Evolutionary conservation across 2,888 invertebrate genomes (phyloP).

Genomic region (Blastobasis adustella): DNA sequence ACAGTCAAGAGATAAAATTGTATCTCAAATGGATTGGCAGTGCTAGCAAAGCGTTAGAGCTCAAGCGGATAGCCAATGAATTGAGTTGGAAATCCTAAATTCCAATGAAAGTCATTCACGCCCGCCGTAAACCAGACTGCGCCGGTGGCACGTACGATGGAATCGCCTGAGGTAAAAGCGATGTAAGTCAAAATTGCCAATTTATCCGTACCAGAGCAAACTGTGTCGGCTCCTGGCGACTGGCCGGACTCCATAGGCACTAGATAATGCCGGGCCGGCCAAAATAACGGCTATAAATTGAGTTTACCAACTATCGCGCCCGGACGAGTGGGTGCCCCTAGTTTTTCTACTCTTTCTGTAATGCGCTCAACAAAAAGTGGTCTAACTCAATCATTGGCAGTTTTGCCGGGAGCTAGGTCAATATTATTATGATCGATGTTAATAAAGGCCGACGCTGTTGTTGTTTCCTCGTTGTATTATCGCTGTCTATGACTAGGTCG

Average conservation of each 20-base stretch:
- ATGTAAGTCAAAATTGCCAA: slow-evolving; percentile 60
- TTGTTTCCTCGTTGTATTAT: no score
- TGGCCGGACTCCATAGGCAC: slow-evolving; percentile 3
- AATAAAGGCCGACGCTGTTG: no score
- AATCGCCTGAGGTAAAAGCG: slow-evolving; percentile 17
- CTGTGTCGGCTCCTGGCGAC: slow-evolving; percentile 14
- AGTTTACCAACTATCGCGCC: slow-evolving; percentile 42
- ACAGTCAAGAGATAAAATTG: no score
- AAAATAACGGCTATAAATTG: slow-evolving; percentile 57
- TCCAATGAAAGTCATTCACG: no score
- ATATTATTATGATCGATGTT: no score
- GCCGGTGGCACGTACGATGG: no score
- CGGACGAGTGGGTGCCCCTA: slow-evolving; percentile 3
- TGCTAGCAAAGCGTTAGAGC: no score
- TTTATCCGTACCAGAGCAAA: slow-evolving; percentile 38
- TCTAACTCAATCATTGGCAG: slow-evolving; percentile 1
- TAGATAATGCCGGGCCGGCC: slow-evolving; percentile 46
- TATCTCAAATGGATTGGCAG: no score
- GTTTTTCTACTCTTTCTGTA: slow-evolving; percentile 19
- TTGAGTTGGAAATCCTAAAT: no score
- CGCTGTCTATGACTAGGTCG: no score
- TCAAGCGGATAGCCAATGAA: no score
- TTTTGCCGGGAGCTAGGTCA: not conserved
- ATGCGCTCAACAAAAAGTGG: slow-evolving; percentile 16
- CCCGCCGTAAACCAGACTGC: no score